A percentile compares a stretch with the other conserved stretches of the same genome.
These are phyloP conservation scores for Pygocentrus nattereri DNA, from an alignment of 2,797 vertebrate species.

Conservation along the genomic window DNA sequence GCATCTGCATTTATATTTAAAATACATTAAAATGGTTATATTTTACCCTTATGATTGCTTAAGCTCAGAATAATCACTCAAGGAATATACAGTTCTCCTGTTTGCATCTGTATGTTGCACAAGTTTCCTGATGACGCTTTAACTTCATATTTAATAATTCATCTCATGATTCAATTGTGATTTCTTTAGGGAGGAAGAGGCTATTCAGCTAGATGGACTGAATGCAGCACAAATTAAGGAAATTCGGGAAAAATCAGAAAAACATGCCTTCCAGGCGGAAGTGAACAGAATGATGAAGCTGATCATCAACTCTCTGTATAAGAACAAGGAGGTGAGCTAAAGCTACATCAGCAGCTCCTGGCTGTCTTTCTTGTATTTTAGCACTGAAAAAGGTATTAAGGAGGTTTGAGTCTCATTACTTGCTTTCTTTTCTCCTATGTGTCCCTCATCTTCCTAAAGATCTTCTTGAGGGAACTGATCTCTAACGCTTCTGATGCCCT, in stretches of 20 bases:
- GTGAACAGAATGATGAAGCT: constrained; percentile 99
- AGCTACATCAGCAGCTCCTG: not conserved
- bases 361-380: not conserved
- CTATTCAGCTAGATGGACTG: constrained; percentile 95
- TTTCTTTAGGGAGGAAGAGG: constrained; percentile 92
- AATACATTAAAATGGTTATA: too few relatives aligned
- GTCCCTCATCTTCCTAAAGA: constrained; percentile 74
- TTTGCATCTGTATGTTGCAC: not conserved
- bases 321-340: constrained; percentile 95
- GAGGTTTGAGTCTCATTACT: not conserved
- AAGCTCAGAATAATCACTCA: not conserved
- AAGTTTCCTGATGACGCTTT: not conserved
- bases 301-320: constrained; percentile 99
- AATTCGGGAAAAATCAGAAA: constrained; percentile 95
- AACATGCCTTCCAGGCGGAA: constrained; percentile 96
- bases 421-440: constrained; percentile 4
- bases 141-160: not conserved
- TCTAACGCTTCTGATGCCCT: constrained; percentile 98
- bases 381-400: too few relatives aligned
- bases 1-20: too few relatives aligned
- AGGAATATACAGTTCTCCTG: too few relatives aligned
- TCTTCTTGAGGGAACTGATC: constrained; percentile 97
- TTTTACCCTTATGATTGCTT: too few relatives aligned
- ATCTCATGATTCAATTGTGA: not conserved
- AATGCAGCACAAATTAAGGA: constrained; percentile 97